These are phyloP conservation scores for Rhinopomastus cyanomelas DNA, from an alignment of 2,113 vertebrate species.

Conservation along the genomic window DNA sequence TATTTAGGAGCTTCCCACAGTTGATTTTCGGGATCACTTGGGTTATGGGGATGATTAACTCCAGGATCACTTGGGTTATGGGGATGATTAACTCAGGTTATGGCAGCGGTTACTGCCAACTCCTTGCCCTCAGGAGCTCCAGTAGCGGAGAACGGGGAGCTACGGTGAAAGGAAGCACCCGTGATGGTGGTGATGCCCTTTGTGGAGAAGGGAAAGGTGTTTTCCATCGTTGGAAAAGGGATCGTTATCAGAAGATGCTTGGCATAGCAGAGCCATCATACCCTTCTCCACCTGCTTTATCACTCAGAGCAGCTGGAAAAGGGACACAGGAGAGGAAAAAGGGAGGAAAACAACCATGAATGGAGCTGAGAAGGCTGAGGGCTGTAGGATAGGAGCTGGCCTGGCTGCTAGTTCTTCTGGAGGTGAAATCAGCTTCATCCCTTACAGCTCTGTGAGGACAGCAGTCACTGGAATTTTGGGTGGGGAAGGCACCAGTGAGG, in stretches of 20 bases:
- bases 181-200: fast-evolving
- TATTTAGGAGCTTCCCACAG: not conserved
- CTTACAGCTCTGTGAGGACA: fast-evolving
- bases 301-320: not conserved
- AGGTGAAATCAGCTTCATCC: no score
- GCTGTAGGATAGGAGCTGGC: not conserved
- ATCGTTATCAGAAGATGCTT: fast-evolving
- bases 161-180: fast-evolving
- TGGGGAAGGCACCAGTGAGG: not conserved
- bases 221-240: not conserved
- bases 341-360: not conserved
- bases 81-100: no score
- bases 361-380: fast-evolving
- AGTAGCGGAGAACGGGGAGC: fast-evolving
- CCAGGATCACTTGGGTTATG: no score
- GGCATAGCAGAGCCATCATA: fast-evolving
- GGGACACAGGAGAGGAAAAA: not conserved
- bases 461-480: not conserved
- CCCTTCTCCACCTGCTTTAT: not conserved
- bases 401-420: not conserved
- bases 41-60: no score
- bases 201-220: not conserved
- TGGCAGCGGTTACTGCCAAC: no score
- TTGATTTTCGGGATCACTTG: fast-evolving
- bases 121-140: not conserved